phyloP scores from a whole-genome alignment of 1,140 invertebrate genomes.

The Homarus americanus region DNA sequence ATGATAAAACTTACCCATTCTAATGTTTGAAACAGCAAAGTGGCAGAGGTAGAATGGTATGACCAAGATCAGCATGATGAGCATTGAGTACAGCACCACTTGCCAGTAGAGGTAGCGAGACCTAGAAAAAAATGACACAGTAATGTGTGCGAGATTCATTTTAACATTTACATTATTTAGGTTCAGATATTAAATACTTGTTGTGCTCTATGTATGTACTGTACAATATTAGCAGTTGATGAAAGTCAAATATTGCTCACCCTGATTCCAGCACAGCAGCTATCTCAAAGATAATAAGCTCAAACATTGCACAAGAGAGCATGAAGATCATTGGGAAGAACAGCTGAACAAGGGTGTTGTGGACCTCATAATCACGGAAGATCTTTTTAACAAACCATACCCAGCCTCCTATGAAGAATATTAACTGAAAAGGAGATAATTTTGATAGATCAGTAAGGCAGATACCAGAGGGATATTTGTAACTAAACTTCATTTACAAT shows the following conservation, averaged over 20 bases:
- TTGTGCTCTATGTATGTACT: too few relatives aligned
- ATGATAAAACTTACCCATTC: conserved; percentile 51
- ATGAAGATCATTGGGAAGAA: conserved; percentile 99
- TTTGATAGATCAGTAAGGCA: too few relatives aligned
- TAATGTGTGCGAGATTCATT: too few relatives aligned
- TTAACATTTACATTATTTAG: too few relatives aligned
- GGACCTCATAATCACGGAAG: conserved; percentile 98
- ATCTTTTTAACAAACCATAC: conserved; percentile 99
- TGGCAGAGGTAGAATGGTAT: conserved; percentile 99
- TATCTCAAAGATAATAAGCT: conserved; percentile 99
- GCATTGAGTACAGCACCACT: conserved; percentile 91
- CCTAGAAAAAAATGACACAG: conserved; percentile 81
- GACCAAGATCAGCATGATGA: conserved; percentile 96
- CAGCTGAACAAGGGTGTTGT: conserved; percentile 94
- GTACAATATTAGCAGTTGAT: too few relatives aligned
- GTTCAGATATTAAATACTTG: too few relatives aligned
- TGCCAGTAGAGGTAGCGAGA: conserved; percentile 98
- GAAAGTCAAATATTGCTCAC: too few relatives aligned
- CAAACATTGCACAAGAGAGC: conserved; percentile 99
- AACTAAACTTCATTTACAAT: too few relatives aligned
- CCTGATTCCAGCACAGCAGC: conserved; percentile 92
- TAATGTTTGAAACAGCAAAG: conserved; percentile 90
- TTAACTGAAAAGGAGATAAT: conserved; percentile 82
- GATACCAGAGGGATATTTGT: too few relatives aligned
- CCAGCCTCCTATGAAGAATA: conserved; percentile 98